Evolutionary conservation across 2,888 invertebrate genomes (phyloP).

Genomic region (Drosophila yooni): DNA sequence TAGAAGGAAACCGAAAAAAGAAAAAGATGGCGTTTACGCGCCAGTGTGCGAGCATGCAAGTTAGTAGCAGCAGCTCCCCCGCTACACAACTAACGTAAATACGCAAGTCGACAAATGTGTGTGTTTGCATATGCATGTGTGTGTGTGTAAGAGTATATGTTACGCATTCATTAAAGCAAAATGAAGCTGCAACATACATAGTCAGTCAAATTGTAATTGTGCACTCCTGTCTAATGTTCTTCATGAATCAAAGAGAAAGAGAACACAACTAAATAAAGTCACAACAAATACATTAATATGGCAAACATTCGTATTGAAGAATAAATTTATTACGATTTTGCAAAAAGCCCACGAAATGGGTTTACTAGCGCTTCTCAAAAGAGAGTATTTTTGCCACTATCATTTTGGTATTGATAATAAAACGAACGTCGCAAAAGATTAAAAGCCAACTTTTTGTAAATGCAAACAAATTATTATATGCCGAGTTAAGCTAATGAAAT

Average conservation of each 20-base stretch:
- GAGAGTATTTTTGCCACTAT: background rate
- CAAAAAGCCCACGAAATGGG: background rate
- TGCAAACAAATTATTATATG: background rate
- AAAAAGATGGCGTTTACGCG: slow-evolving; percentile 80
- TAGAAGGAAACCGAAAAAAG: slow-evolving; percentile 75
- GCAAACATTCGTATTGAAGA: background rate
- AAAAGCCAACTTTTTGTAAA: background rate
- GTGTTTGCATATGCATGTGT: background rate
- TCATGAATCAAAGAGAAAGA: background rate
- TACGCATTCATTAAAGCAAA: slow-evolving; percentile 49
- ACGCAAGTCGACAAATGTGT: slow-evolving; percentile 18
- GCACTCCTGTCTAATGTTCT: slow-evolving; percentile 1
- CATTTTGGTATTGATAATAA: background rate
- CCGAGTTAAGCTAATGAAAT: background rate
- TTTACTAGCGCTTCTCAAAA: background rate
- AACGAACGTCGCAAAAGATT: background rate
- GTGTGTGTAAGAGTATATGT: slow-evolving; percentile 21
- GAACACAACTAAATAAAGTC: background rate
- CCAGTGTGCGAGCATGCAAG: slow-evolving; percentile 71
- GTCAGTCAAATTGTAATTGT: slow-evolving; percentile 5
- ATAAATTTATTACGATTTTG: background rate
- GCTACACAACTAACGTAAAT: slow-evolving; percentile 31
- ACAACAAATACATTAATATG: background rate
- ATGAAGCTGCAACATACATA: slow-evolving; percentile 9
- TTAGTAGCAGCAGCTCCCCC: slow-evolving; percentile 65